Evolutionary conservation across 2,113 vertebrate species (phyloP).

Genomic region (Aegithalos caudatus): DNA sequence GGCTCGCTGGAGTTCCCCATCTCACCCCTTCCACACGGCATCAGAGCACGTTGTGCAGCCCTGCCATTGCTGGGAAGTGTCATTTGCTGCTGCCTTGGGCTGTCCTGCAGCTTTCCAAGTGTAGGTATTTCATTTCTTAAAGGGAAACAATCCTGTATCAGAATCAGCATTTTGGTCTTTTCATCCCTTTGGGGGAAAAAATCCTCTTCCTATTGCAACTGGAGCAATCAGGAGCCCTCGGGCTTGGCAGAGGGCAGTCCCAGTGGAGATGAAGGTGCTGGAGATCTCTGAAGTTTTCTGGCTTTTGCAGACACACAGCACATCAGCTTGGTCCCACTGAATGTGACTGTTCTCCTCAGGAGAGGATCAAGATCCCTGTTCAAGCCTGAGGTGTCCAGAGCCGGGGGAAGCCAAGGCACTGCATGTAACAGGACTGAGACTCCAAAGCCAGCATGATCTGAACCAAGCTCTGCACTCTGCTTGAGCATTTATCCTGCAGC

Average conservation of each 20-base stretch:
- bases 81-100: not conserved
- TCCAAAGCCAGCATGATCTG: accelerated
- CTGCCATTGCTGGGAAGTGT: not conserved
- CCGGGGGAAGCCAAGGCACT: not conserved
- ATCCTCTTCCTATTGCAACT: not conserved
- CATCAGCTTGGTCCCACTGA: accelerated
- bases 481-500: not conserved
- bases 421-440: not conserved
- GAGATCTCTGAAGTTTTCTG: not conserved
- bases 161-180: not conserved
- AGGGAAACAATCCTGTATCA: not conserved
- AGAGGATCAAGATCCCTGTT: not conserved
- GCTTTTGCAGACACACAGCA: not conserved
- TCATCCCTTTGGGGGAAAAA: not conserved
- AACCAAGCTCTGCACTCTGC: not conserved
- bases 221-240: not conserved
- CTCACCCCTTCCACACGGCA: accelerated
- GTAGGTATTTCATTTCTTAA: not conserved
- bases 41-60: not conserved
- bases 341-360: not conserved
- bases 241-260: not conserved
- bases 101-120: not conserved
- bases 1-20: not conserved
- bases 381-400: not conserved
- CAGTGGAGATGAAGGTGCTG: not conserved